Evolutionary conservation across 1,140 invertebrate species (phyloP).

Genomic region (Cydia amplana): DNA sequence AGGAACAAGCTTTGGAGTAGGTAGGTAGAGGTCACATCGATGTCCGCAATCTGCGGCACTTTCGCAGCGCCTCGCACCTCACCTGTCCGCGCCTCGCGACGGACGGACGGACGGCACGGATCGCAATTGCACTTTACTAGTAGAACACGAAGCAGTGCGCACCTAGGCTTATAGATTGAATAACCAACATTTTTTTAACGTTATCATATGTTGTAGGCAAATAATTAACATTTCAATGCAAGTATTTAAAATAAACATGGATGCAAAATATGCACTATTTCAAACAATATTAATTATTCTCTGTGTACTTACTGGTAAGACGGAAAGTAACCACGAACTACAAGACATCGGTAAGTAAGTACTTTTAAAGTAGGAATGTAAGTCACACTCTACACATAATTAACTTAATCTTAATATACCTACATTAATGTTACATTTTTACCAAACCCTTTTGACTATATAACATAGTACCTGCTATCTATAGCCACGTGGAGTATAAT

Average conservation of each 20-base stretch:
- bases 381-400: neutral
- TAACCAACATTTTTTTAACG: too few relatives aligned
- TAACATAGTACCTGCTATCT: too few relatives aligned
- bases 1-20: neutral
- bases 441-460: too few relatives aligned
- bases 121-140: neutral
- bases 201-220: neutral
- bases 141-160: neutral
- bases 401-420: neutral
- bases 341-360: slow-evolving; percentile 7
- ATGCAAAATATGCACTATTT: neutral
- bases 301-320: neutral
- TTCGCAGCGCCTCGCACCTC: neutral
- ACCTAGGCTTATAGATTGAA: too few relatives aligned
- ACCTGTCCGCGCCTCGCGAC: neutral
- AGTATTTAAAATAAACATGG: neutral
- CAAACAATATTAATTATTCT: neutral
- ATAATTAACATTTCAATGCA: neutral
- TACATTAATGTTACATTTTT: too few relatives aligned
- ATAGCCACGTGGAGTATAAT: too few relatives aligned
- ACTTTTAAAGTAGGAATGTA: neutral
- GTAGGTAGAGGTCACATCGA: neutral
- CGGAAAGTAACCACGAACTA: slow-evolving; percentile 1
- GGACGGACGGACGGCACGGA: neutral
- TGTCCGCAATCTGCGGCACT: slow-evolving; percentile 7